Percentiles rank a stretch among this genome's conserved stretches.
phyloP scores from a whole-genome alignment of 2,888 invertebrate species.

The Parnassius glacialis region DNA sequence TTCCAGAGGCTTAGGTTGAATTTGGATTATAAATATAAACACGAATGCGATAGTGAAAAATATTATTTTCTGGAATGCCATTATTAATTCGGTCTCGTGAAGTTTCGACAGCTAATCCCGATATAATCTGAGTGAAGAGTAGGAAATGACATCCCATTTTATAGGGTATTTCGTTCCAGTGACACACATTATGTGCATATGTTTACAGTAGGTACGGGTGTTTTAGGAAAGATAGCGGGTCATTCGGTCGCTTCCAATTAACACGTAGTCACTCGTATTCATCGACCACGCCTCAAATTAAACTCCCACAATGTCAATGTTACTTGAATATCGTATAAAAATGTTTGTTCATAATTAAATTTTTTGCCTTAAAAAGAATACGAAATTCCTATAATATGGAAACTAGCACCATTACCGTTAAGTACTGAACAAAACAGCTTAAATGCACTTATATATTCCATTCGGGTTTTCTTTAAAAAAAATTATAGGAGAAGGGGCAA shows the following conservation, averaged over 20 bases:
- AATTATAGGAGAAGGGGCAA: too few relatives aligned
- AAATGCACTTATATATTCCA: too few relatives aligned
- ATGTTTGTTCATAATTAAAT: too few relatives aligned
- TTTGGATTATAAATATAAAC: constrained; percentile 37
- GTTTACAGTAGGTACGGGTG: constrained; percentile 62
- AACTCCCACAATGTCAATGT: not conserved
- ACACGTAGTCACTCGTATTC: constrained; percentile 57
- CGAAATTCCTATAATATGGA: too few relatives aligned
- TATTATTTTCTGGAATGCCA: constrained; percentile 31
- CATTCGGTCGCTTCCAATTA: constrained; percentile 69
- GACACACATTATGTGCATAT: constrained; percentile 72
- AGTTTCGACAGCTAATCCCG: constrained; percentile 48
- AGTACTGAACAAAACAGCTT: too few relatives aligned
- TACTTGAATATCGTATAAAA: too few relatives aligned
- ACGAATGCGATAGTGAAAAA: constrained; percentile 39
- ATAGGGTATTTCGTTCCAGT: constrained; percentile 56
- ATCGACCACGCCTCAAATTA: constrained; percentile 42
- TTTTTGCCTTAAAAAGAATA: too few relatives aligned
- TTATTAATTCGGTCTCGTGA: constrained; percentile 8
- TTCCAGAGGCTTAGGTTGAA: constrained; percentile 47
- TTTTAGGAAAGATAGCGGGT: constrained; percentile 75
- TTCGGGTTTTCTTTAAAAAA: too few relatives aligned
- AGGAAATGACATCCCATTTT: constrained; percentile 47
- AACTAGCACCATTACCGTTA: too few relatives aligned
- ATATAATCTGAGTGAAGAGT: constrained; percentile 41